phyloP scores from a whole-genome alignment of 2,888 invertebrate genomes.

The Tricholauxania praeusta region DNA sequence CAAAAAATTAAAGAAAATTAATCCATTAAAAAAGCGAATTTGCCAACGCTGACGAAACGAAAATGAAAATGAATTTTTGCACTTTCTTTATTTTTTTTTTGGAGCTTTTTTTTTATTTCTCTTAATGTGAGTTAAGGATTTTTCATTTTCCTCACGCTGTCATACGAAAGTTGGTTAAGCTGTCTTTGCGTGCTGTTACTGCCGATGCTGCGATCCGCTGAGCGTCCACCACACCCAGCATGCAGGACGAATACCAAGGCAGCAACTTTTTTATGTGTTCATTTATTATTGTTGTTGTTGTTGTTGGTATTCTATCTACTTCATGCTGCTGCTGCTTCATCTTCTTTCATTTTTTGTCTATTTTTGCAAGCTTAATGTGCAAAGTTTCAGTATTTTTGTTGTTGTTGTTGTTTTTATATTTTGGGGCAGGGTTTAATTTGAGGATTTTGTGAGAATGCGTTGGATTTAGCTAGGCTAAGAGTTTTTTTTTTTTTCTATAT shows the following conservation, averaged over 20 bases:
- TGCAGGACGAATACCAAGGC: too few relatives aligned
- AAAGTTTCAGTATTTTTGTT: constrained; percentile 1
- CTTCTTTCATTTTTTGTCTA: background rate
- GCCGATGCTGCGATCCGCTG: background rate
- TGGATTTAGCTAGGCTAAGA: too few relatives aligned
- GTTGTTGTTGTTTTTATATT: background rate
- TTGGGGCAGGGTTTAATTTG: constrained; percentile 1
- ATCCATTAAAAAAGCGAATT: constrained; percentile 46
- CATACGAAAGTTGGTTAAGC: constrained; percentile 3
- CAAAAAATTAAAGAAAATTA: constrained; percentile 43
- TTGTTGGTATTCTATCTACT: background rate
- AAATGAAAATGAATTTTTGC: constrained; percentile 29
- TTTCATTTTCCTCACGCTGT: background rate
- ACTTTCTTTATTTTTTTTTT: too few relatives aligned
- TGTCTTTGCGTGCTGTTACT: background rate
- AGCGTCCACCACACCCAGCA: background rate
- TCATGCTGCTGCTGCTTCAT: background rate
- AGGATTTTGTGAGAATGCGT: constrained; percentile 9
- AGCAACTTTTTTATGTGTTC: too few relatives aligned
- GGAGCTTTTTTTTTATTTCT: background rate
- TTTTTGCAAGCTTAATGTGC: constrained; percentile 1
- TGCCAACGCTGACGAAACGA: constrained; percentile 35
- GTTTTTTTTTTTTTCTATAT: too few relatives aligned
- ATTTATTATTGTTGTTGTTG: too few relatives aligned
- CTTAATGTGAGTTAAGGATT: background rate